These are phyloP conservation scores for Pangasius djambal DNA, from an alignment of 2,797 vertebrate species.

Conservation along the genomic window DNA sequence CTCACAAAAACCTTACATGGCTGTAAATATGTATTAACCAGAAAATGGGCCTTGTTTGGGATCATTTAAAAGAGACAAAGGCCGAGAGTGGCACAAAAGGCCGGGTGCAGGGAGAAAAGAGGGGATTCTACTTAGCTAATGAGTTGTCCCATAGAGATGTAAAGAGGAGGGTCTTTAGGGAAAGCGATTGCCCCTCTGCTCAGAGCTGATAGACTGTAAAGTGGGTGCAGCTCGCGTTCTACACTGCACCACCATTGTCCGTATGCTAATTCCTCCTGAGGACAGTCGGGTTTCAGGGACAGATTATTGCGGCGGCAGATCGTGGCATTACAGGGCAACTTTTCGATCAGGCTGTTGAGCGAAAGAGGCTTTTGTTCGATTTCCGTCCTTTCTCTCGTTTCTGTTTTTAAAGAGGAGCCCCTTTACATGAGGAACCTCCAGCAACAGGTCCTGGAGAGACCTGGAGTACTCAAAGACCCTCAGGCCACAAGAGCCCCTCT, in stretches of 20 bases:
- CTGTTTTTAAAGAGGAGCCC: conserved; percentile 70
- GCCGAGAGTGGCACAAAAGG: conserved; percentile 77
- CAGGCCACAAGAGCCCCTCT: conserved; percentile 62
- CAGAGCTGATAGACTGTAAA: conserved; percentile 74
- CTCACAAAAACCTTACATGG: conserved; percentile 84
- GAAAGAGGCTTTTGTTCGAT: conserved; percentile 74
- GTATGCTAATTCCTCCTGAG: conserved; percentile 71
- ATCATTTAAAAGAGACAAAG: conserved; percentile 88
- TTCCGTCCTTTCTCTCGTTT: conserved; percentile 69
- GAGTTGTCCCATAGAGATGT: conserved; percentile 85
- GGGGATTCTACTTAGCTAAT: conserved; percentile 89
- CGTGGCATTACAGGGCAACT: conserved; percentile 73
- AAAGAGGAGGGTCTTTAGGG: conserved; percentile 78
- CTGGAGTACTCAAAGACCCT: conserved; percentile 67
- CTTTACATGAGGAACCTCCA: conserved; percentile 65
- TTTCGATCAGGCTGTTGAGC: conserved; percentile 72
- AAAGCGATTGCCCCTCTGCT: conserved; percentile 67
- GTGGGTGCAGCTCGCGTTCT: conserved; percentile 68
- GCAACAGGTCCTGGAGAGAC: conserved; percentile 51
- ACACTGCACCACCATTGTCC: conserved; percentile 72
- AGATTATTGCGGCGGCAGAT: conserved; percentile 66
- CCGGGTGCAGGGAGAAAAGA: conserved; percentile 83
- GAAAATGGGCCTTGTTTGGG: conserved; percentile 87
- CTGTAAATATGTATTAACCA: conserved; percentile 96
- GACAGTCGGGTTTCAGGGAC: conserved; percentile 68